Conservation (phyloP, 2,797 vertebrate species). For the Mormyrops boulengeri region DNA sequence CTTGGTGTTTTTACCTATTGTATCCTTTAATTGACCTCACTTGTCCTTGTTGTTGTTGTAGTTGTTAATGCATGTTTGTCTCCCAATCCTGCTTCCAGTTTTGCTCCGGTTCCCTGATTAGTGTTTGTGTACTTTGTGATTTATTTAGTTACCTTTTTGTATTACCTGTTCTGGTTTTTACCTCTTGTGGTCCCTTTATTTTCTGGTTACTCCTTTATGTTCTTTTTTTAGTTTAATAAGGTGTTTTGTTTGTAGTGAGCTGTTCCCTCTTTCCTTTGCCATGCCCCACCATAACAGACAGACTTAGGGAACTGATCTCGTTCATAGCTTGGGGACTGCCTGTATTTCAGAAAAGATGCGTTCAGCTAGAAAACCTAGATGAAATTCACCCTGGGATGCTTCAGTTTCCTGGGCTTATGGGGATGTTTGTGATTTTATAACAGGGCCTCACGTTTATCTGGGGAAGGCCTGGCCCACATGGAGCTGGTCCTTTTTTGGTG, state of each 20-base stretch:
- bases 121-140: not conserved
- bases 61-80: not conserved
- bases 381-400: not conserved
- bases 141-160: not conserved
- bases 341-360: not conserved
- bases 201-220: not conserved
- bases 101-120: not conserved
- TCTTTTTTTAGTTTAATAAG: not conserved
- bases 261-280: not conserved
- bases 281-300: not conserved
- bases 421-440: not conserved
- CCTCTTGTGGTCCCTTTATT: not conserved
- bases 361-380: not conserved
- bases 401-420: not conserved
- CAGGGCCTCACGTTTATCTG: conserved; percentile 58
- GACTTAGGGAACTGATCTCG: not conserved
- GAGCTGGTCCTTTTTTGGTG: conserved; percentile 58
- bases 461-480: conserved; percentile 61
- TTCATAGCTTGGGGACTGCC: not conserved
- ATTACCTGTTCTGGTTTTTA: not conserved
- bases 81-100: not conserved
- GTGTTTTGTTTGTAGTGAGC: not conserved
- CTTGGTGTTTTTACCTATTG: not conserved
- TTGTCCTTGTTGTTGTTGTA: not conserved
- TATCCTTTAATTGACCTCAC: not conserved